Base-by-base conservation (phyloP, 2,797 vertebrate genomes). In the Geotrypetes seraphini region DNA sequence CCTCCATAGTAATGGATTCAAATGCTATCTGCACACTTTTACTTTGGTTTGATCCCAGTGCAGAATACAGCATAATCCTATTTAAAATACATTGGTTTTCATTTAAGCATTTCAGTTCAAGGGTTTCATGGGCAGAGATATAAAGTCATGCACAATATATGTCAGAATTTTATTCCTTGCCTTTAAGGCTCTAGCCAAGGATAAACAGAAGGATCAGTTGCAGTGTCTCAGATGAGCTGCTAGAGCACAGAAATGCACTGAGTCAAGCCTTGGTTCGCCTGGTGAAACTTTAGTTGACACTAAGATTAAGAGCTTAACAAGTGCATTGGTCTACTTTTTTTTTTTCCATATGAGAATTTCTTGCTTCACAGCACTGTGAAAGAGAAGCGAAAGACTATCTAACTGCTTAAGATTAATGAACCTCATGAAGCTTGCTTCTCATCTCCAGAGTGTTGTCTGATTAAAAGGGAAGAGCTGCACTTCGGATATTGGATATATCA, bases 301-400 rank as follows among this genome's bases (percentile, higher is more conserved):
- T 45, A 46, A 62, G 68, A 67, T 69, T 69, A 69, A 67, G 42
- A 52, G 55, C 24, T 68, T 63, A 62, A 38, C 33, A 71, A 60
- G 58, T 40, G 44, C 43, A 47, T 17, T 34, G 51, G 44, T 59
- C 43, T 62, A 28, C 27, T 53, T 33, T 21, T 24, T 31, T 27
- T 53, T 33, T 21, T 24, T 31, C 43, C 34, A 36, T 57, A 36
- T 0, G 3, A 62, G 51, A 39, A 10, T 49, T 57, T 41, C 32
- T 36, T 50, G 23, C 39, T 54, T 26, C 22, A 27, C 10, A 0
- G 2, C 33, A 26, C 32, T 42, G 12, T 47, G 49, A 62, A 66
- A 69, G 47, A 60, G 45, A 63, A 69, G 57, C 51, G 41, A 60
- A 62, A 11, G 52, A 42, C 44, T 39, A 8, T n/a, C 40, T 39